A percentile compares a stretch with the other conserved stretches of the same genome.
phyloP scores from a whole-genome alignment of 2,888 invertebrate genomes.

The Synanthedon vespiformis region DNA sequence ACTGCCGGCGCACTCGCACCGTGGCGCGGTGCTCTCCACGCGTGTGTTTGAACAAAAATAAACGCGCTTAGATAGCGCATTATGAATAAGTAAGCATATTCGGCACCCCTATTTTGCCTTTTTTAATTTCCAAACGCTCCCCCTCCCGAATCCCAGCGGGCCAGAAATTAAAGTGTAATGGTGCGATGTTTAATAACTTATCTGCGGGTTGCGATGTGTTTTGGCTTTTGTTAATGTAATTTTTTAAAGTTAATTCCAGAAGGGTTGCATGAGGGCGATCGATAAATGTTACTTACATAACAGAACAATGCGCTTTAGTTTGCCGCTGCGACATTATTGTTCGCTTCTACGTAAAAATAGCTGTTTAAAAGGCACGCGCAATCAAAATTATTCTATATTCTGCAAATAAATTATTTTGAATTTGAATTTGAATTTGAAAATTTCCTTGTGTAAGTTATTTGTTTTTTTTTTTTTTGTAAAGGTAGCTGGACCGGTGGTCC shows the following conservation, averaged over 20 bases:
- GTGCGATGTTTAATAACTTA: conserved; percentile 65
- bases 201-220: conserved; percentile 57
- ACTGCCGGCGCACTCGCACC: conserved; percentile 5
- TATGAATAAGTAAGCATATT: conserved; percentile 58
- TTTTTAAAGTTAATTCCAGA: conserved; percentile 47
- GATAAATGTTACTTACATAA: not conserved
- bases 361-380: no score
- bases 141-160: conserved; percentile 56
- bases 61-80: conserved; percentile 31
- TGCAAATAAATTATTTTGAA: no score
- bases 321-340: no score
- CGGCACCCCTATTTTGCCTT: conserved; percentile 35
- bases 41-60: conserved; percentile 41
- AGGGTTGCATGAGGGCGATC: conserved; percentile 16
- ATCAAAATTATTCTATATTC: no score
- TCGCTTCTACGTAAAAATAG: no score
- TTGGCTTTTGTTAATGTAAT: conserved; percentile 60
- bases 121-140: conserved; percentile 41
- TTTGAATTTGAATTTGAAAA: no score
- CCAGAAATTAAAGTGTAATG: conserved; percentile 65
- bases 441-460: no score
- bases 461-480: no score
- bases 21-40: conserved; percentile 7
- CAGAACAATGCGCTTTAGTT: not conserved
- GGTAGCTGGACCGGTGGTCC: no score